Evolutionary conservation across 2,797 vertebrate species (phyloP).

Genomic region (Petrocephalus schoutedeni): DNA sequence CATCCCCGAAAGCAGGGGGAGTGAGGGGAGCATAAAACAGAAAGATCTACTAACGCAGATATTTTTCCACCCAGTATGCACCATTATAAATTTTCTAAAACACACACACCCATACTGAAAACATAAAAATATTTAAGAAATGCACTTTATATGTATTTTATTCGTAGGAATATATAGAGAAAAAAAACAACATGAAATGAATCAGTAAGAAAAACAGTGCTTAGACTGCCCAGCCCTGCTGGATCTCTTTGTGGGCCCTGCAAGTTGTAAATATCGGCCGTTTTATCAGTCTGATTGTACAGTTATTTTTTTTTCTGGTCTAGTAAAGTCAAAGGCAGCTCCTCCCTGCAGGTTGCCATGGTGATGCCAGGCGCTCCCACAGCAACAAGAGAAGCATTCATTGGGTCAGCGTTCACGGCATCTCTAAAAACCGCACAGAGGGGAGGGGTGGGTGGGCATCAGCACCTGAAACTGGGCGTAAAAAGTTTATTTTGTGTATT

Average conservation of each 20-base stretch:
- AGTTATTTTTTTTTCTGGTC: conserved; percentile 49
- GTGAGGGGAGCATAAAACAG: conserved; percentile 9
- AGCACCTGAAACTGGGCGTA: neutral
- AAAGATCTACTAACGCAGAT: conserved; percentile 21
- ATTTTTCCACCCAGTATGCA: conserved; percentile 23
- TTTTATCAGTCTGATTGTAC: conserved; percentile 54
- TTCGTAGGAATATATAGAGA: conserved; percentile 1
- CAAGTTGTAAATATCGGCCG: conserved; percentile 43
- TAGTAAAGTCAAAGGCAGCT: conserved; percentile 39
- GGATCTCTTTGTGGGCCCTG: conserved; percentile 9
- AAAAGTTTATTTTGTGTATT: conserved; percentile 6
- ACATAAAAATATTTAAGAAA: neutral
- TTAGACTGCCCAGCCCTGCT: conserved; percentile 9
- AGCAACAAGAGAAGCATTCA: conserved; percentile 58
- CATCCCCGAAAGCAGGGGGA: neutral
- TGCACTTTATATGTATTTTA: neutral
- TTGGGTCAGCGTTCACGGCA: conserved; percentile 48
- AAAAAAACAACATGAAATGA: conserved; percentile 33
- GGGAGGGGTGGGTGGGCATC: conserved; percentile 6
- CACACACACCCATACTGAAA: conserved; percentile 15
- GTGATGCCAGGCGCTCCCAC: conserved; percentile 49
- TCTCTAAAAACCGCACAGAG: conserved; percentile 45
- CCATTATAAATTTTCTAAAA: conserved; percentile 16
- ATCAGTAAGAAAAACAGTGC: conserved; percentile 25
- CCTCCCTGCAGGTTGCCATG: conserved; percentile 48